Percentiles rank a stretch among this genome's conserved stretches.
These are phyloP conservation scores for Noctuana brunneofusca DNA, from an alignment of 2,888 invertebrate genomes.

Conservation along the genomic window DNA sequence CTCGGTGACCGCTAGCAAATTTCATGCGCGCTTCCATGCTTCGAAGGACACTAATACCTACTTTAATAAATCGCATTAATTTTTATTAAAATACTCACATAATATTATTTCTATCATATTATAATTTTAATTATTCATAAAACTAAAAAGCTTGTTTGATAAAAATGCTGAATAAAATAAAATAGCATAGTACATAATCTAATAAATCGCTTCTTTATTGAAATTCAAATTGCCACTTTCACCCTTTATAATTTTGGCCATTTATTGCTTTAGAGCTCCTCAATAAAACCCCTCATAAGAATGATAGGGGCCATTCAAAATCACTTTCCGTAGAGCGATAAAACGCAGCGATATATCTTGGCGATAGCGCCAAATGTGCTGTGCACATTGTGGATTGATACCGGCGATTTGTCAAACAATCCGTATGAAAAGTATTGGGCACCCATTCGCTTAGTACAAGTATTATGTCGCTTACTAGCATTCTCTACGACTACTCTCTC, in stretches of 20 bases:
- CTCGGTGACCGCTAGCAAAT: no score
- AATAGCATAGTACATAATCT: constrained; percentile 1
- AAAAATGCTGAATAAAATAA: not conserved
- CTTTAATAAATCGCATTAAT: no score
- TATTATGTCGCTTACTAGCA: not conserved
- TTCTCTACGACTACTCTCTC: not conserved
- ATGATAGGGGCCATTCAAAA: constrained; percentile 33
- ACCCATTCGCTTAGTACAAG: not conserved
- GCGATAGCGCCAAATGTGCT: constrained; percentile 29
- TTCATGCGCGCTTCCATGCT: no score
- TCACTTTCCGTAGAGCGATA: constrained; percentile 32
- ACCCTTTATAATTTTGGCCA: constrained; percentile 6
- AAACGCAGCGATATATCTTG: constrained; percentile 33
- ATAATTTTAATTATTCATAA: no score
- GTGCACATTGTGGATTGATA: constrained; percentile 16
- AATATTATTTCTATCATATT: no score
- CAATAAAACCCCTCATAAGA: constrained; percentile 28
- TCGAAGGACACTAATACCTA: no score
- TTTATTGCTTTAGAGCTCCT: constrained; percentile 10
- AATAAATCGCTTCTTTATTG: not conserved
- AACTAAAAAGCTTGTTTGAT: no score
- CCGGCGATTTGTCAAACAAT: constrained; percentile 16
- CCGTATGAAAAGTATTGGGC: not conserved
- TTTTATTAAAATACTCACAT: no score
- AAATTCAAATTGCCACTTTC: not conserved